Evolutionary conservation across 2,113 vertebrate species (phyloP), one percentile per base, ranked within the genome.

Genomic region (Sphyrna mokarran): DNA sequence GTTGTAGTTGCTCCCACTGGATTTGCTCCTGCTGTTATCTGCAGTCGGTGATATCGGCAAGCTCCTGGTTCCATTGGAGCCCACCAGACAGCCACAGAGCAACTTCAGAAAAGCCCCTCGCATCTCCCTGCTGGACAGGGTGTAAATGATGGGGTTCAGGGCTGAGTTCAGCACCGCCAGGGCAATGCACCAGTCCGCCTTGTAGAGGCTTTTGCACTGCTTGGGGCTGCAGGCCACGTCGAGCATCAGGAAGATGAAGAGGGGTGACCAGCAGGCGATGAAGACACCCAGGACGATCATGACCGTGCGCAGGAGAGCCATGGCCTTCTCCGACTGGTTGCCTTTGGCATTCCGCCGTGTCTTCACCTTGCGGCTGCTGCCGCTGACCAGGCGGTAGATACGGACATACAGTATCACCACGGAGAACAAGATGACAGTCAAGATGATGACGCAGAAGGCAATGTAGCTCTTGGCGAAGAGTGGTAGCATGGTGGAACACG

Each of bases 71-170:
- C 54, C 18, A 80, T 97, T 97, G 93, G 97, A 95, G 69, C 96
- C 95, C 22, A 94, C 70, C 95, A 97, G 97, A 91, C 97, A 97
- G 96, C 97, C 97, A 96, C 97, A 98, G 90, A 98, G 97, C 96
- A 97, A 96, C 61, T 97, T 96, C 72, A 97, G 96, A 96, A 98
- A 98, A 0, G 97, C 98, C 0, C 96, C 96, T 87, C 98, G 97
- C 98, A 98, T 97, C 96, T 98, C 98, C 95, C 97, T 96, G 97
- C 98, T 98, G 96, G 97, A 97, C 85, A 98, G 96, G 3, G 98
- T 98, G 96, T 98, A 98, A 94, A 98, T 98, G 37, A 98, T 97
- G 0, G 98, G 98, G 96, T 98, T 98, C 54, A 98, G 97, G 70
- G 98, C 97, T 0, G 98, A 98, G 96, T 98, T 98, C 96, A 98